phyloP scores from a whole-genome alignment of 2,113 vertebrate species.

The Nyctereutes procyonoides region DNA sequence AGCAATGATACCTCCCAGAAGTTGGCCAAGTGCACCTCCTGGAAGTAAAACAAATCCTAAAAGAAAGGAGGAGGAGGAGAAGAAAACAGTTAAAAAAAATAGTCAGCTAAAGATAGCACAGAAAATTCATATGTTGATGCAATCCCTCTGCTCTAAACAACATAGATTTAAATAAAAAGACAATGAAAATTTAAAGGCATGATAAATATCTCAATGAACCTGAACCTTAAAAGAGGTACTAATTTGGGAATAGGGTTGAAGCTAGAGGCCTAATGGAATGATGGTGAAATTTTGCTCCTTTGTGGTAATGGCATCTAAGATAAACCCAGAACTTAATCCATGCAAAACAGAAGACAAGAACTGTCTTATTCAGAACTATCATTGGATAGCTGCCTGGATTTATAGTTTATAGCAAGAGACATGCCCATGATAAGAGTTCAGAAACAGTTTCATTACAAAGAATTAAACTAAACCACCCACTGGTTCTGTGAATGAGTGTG shows the following conservation, averaged over 20 bases:
- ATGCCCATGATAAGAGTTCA: neutral
- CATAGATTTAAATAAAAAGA: neutral
- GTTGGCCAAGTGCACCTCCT: conserved; percentile 86
- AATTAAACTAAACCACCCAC: neutral
- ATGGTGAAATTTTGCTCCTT: neutral
- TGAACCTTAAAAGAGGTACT: neutral
- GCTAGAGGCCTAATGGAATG: neutral
- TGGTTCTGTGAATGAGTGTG: neutral
- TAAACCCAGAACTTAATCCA: neutral
- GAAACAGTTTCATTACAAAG: neutral
- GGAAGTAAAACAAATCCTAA: conserved; percentile 88
- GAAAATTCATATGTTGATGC: neutral
- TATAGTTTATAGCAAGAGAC: neutral
- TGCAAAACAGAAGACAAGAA: neutral
- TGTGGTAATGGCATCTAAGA: neutral
- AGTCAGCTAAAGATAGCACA: neutral
- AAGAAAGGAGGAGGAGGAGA: conserved; percentile 67
- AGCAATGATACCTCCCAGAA: conserved; percentile 88
- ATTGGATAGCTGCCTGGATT: neutral
- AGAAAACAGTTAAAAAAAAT: conserved; percentile 72
- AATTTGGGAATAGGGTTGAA: neutral
- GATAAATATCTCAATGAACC: neutral
- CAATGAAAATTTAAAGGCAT: neutral
- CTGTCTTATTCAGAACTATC: neutral
- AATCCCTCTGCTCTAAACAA: neutral